Evolutionary conservation across 2,888 invertebrate genomes (phyloP), one percentile per base, ranked within the genome.

Genomic region (Pyralis farinalis): DNA sequence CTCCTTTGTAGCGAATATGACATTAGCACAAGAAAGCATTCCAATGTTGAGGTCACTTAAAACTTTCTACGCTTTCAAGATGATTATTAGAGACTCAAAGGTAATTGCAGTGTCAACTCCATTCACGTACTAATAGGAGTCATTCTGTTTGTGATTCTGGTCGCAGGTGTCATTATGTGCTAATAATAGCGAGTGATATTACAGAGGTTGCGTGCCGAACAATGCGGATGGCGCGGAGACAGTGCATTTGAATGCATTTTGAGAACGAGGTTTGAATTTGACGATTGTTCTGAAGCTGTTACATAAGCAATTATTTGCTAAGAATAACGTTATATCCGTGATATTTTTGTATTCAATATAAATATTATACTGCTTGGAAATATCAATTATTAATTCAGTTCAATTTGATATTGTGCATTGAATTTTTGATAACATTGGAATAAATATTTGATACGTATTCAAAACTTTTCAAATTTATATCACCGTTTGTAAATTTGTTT

Each of bases 161-260:
- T 37, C 25, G 39, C 39, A 33, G 33, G 51, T 62, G 70, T 71
- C 71, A 71, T 75, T 74, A 71, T 63, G 70, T 71, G 67, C 63
- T 71, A 74, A 71, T 74, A 74, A 71, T 74, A 63, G 58, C 55
- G 59, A 53, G 57, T 63, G 16, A 72, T 82, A 83, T 77, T 74
- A 77, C 65, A 73, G 73, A 67, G 63, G 16, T 4, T 63, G 58
- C 58, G 65, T 54, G 71, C 70, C 73, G 71, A 63, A 58, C 58
- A 62, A 61, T 57, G 54, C 62, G 69, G 79, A 82, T 84, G 80
- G 72, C 73, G 82, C 81, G 71, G 73, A 67, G 50, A 53, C 31
- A 31, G 5, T 62, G 58, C 61, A 68, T 65, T 63, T 58, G 7
- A 12, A 12, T 31, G 12, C 31, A 7, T 12, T 12, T 31, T 11